These are phyloP conservation scores for Aselliscus stoliczkanus DNA, from an alignment of 2,797 vertebrate genomes.

Conservation along the genomic window DNA sequence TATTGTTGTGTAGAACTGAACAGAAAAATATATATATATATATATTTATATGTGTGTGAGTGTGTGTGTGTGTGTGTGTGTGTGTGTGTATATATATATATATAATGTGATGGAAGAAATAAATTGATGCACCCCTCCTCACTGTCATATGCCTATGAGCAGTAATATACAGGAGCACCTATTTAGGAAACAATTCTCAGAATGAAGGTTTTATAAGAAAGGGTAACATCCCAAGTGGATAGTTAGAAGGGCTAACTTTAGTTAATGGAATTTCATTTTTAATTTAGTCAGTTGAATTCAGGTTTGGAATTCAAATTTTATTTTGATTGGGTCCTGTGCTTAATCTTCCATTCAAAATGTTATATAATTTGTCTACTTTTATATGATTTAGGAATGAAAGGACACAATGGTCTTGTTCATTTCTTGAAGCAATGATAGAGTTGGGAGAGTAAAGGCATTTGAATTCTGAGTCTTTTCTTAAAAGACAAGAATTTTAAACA, in stretches of 20 bases:
- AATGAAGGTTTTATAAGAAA: background rate
- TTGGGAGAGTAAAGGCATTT: background rate
- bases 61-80: no score
- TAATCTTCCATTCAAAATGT: background rate
- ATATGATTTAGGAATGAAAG: background rate
- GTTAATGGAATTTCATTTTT: background rate
- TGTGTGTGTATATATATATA: no score
- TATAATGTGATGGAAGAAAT: background rate
- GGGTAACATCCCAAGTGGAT: background rate
- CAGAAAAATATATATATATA: no score
- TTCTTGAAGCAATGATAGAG: background rate
- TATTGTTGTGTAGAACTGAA: background rate
- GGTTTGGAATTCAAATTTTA: background rate
- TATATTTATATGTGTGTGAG: no score
- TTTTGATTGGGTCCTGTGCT: background rate
- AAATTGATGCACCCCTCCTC: background rate
- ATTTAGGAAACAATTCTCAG: background rate
- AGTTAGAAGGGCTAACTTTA: background rate
- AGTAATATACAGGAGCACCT: background rate
- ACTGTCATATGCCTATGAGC: background rate
- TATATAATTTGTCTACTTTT: background rate
- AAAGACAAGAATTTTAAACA: conserved; percentile 21
- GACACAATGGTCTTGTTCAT: background rate
- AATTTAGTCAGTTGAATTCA: background rate
- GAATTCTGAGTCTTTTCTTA: conserved; percentile 1